Percentiles rank a stretch among this genome's conserved stretches.
Conservation (phyloP, 2,113 vertebrate genomes). For the Brachyhypopomus gauderio region DNA sequence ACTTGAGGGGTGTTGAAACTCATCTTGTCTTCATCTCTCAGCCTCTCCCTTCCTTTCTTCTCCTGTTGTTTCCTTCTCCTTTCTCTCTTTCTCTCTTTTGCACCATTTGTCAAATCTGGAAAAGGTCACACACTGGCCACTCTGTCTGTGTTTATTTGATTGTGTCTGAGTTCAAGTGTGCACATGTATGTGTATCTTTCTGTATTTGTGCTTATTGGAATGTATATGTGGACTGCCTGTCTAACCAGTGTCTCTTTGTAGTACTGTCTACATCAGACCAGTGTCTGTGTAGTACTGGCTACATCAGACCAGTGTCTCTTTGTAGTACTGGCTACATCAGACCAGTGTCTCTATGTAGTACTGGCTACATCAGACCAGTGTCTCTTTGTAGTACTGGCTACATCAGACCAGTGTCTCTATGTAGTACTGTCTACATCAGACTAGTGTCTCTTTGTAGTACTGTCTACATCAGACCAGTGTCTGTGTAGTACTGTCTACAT, state of each 20-base stretch:
- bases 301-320: no score
- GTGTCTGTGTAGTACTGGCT: no score
- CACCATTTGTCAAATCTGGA: conserved; percentile 17
- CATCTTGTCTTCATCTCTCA: conserved; percentile 41
- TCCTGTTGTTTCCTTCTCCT: conserved; percentile 4
- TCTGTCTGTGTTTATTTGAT: conserved; percentile 49
- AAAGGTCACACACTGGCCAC: conserved; percentile 30
- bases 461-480: background rate
- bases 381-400: no score
- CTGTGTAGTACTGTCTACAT: background rate
- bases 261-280: background rate
- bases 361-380: no score
- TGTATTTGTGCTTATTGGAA: conserved; percentile 34
- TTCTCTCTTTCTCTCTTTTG: conserved; percentile 10
- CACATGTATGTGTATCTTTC: conserved; percentile 19
- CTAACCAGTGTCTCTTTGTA: background rate
- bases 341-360: no score
- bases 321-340: no score
- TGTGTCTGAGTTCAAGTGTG: conserved; percentile 38
- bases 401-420: background rate
- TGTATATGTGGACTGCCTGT: conserved; percentile 12
- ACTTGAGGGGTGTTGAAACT: conserved; percentile 12
- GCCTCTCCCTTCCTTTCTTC: background rate
- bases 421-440: background rate
- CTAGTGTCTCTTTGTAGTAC: background rate